A percentile compares a stretch with the other conserved stretches of the same genome.
These are phyloP conservation scores for Chlamydotis undulata DNA, from an alignment of 2,113 vertebrate genomes.

Conservation along the genomic window DNA sequence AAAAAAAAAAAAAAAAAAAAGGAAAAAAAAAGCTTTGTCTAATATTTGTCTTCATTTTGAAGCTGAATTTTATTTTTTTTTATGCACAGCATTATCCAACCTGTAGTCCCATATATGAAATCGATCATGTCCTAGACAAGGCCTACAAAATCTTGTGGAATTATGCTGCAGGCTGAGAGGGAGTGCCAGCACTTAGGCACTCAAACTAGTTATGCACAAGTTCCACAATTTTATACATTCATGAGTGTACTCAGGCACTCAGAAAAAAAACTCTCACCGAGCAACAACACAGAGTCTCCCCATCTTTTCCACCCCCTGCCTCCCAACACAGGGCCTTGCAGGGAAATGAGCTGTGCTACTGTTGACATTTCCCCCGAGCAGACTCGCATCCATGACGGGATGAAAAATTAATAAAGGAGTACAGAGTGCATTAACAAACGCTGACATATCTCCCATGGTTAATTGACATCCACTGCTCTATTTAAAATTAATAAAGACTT, in stretches of 20 bases:
- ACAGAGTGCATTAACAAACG: background rate
- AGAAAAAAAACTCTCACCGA: background rate
- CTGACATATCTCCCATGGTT: slow-evolving; percentile 11
- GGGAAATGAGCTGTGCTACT: background rate
- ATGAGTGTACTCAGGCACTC: background rate
- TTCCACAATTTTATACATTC: background rate
- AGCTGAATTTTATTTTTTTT: background rate
- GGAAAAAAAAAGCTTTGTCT: background rate
- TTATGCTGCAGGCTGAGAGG: background rate
- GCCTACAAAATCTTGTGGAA: background rate
- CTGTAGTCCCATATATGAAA: background rate
- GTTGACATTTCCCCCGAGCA: background rate
- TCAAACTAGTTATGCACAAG: background rate
- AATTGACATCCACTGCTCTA: background rate
- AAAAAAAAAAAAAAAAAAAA: too few relatives aligned
- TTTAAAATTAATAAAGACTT: slow-evolving; percentile 17
- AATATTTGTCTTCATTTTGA: background rate
- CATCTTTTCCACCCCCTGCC: background rate
- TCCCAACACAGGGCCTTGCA: background rate
- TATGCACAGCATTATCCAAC: background rate
- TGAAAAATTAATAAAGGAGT: slow-evolving; percentile 31
- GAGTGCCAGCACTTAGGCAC: background rate
- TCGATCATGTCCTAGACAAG: background rate
- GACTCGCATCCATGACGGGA: background rate
- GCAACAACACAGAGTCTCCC: background rate